Percentiles rank a stretch among this genome's conserved stretches.
phyloP scores from a whole-genome alignment of 2,888 invertebrate species.

The Andrena haemorrhoa region DNA sequence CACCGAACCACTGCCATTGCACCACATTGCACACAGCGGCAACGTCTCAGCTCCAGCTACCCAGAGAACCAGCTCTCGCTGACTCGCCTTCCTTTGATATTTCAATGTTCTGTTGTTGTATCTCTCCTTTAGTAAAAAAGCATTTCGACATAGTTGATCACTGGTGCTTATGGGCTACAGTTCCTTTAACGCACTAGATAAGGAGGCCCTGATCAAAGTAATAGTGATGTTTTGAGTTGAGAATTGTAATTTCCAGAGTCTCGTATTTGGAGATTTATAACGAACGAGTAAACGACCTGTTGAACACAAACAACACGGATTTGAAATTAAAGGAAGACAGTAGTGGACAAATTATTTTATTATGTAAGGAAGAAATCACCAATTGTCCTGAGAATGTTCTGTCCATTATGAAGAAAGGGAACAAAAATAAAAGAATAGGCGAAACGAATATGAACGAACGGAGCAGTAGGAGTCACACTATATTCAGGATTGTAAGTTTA shows the following conservation, averaged over 20 bases:
- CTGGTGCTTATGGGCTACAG: no score
- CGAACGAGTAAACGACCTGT: constrained; percentile 92
- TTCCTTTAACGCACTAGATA: no score
- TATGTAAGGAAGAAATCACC: constrained; percentile 89
- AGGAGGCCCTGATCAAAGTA: no score
- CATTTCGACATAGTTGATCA: no score
- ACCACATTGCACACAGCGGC: no score
- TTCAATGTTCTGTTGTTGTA: no score
- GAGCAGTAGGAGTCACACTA: constrained; percentile 95
- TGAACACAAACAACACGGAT: constrained; percentile 88
- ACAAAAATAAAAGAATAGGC: constrained; percentile 90
- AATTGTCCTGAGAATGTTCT: constrained; percentile 88
- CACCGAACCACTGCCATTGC: no score
- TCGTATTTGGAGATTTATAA: constrained; percentile 96
- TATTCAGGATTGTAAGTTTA: constrained; percentile 92
- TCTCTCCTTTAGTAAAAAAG: no score
- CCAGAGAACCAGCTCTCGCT: no score
- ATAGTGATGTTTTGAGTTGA: no score
- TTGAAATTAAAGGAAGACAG: constrained; percentile 89
- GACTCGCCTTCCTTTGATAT: no score
- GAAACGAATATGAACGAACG: constrained; percentile 95
- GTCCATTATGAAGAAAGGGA: constrained; percentile 87
- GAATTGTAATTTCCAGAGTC: constrained; percentile 86
- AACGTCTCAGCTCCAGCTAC: no score
- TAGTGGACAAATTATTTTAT: constrained; percentile 88